Evolutionary conservation across 2,797 vertebrate genomes (phyloP), one percentile per base, ranked within the genome.

Genomic region (Tiaroga cobitis): DNA sequence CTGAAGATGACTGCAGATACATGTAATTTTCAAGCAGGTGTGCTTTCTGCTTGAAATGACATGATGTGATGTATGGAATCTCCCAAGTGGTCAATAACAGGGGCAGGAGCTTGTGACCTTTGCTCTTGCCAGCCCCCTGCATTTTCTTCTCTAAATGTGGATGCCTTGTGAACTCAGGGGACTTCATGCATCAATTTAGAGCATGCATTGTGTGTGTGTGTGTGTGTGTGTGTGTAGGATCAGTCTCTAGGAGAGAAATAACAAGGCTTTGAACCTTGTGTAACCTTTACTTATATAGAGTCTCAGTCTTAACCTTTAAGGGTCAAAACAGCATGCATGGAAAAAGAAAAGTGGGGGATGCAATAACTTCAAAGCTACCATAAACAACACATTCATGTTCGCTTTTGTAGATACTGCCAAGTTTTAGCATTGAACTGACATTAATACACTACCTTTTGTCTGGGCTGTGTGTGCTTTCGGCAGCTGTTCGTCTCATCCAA

Each of bases 11-110:
- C 84, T 86, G 76, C 69, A 81, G 80, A 70, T 84, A 86, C 26
- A 75, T 87, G 86, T 87, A 74, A 43, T 87, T 89, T 89, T 90
- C 69, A 86, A 85, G 86, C 87, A 87, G 68, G 80, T 80, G 80
- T 89, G 89, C 46, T 86, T 84, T 63, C 26, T 59, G 19, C 59
- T 29, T 37, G 75, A 83, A 24, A 80, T 87, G 88, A 87, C 89
- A 83, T 3, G 0, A 34, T 1, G 18, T 90, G 90, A 91, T 86
- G 80, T 85, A 90, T 90, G 85, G 68, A 83, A 80, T 61, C 72
- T 84, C 56, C 76, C 19, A 46, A 49, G 34, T 19, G 84, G 54
- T 75, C 80, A 69, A 82, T 70, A 56, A 78, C 78, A 51, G 59
- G 72, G 82, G 26, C 69, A 13, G 81, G n/a, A 84, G 70, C 68